phyloP scores from a whole-genome alignment of 2,888 invertebrate genomes.

The Sericinus montela region DNA sequence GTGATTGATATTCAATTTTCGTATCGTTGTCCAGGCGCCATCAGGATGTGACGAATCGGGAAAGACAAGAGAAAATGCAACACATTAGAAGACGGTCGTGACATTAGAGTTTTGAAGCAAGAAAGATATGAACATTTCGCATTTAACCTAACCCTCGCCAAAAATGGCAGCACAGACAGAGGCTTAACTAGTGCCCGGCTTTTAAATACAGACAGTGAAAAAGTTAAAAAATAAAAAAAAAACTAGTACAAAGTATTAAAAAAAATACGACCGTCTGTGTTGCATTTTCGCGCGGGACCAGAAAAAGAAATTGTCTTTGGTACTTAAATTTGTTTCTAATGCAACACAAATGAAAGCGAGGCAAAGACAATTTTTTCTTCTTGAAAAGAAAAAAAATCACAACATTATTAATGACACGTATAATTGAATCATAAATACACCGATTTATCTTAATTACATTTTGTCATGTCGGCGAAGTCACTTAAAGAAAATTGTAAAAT shows the following conservation, averaged over 20 bases:
- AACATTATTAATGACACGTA: conserved; percentile 43
- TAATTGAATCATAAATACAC: conserved; percentile 56
- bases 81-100: conserved; percentile 71
- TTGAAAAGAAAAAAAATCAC: conserved; percentile 29
- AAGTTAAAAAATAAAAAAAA: conserved; percentile 24
- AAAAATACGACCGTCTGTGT: conserved; percentile 69
- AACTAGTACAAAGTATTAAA: conserved; percentile 25
- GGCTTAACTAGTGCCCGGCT: conserved; percentile 33
- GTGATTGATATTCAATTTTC: conserved; percentile 1
- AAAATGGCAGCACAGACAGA: conserved; percentile 75
- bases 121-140: conserved; percentile 21
- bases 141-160: conserved; percentile 48
- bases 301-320: conserved; percentile 39
- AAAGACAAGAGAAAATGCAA: conserved; percentile 78
- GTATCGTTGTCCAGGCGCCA: conserved; percentile 24
- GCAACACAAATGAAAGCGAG: not conserved
- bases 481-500: not conserved
- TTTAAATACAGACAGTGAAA: conserved; percentile 27
- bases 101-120: conserved; percentile 17
- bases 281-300: conserved; percentile 69
- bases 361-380: conserved; percentile 32
- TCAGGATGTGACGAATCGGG: conserved; percentile 54
- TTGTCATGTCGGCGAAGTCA: conserved; percentile 34
- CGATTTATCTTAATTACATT: conserved; percentile 47
- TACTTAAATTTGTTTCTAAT: not conserved